Conservation (phyloP, 30 jellyfish, hydroid and myxozoan genomes). For the Aurelia sp. region DNA sequence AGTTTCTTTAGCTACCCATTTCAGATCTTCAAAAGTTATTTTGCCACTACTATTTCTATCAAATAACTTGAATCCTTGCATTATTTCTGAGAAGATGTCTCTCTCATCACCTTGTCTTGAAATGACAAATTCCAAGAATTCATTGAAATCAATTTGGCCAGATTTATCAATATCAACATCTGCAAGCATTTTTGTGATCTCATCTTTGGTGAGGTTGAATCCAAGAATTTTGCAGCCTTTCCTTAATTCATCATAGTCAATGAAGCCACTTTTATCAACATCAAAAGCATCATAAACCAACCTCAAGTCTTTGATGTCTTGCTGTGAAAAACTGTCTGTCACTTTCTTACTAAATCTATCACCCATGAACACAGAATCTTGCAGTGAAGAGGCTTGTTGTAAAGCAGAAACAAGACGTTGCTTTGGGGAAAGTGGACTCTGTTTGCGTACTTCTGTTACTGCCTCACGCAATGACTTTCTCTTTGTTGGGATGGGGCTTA, state of each 20-base stretch:
- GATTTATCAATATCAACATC: constrained; percentile 67
- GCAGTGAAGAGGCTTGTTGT: constrained; percentile 39
- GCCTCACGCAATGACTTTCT: constrained; percentile 41
- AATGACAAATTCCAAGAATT: constrained; percentile 60
- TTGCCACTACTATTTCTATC: constrained; percentile 62
- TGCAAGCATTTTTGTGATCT: constrained; percentile 30
- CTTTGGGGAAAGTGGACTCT: constrained; percentile 47
- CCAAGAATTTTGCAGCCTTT: constrained; percentile 69
- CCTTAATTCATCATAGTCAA: constrained; percentile 60
- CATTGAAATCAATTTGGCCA: constrained; percentile 73
- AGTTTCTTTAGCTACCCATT: constrained; percentile 64
- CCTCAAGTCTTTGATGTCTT: constrained; percentile 59
- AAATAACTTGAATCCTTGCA: constrained; percentile 59
- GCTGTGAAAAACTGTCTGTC: constrained; percentile 54
- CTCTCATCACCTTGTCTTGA: constrained; percentile 78
- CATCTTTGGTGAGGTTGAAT: constrained; percentile 33
- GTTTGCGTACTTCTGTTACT: constrained; percentile 31
- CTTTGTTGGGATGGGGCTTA: constrained; percentile 56
- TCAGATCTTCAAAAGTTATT: constrained; percentile 45
- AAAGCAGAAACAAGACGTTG: constrained; percentile 50
- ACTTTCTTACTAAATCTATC: constrained; percentile 55
- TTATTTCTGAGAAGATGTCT: constrained; percentile 67
- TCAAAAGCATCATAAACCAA: constrained; percentile 68
- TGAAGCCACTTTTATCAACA: constrained; percentile 72
- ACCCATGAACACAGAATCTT: constrained; percentile 37